Conservation (phyloP, 2,888 invertebrate species). For the Nudaria mundana region DNA sequence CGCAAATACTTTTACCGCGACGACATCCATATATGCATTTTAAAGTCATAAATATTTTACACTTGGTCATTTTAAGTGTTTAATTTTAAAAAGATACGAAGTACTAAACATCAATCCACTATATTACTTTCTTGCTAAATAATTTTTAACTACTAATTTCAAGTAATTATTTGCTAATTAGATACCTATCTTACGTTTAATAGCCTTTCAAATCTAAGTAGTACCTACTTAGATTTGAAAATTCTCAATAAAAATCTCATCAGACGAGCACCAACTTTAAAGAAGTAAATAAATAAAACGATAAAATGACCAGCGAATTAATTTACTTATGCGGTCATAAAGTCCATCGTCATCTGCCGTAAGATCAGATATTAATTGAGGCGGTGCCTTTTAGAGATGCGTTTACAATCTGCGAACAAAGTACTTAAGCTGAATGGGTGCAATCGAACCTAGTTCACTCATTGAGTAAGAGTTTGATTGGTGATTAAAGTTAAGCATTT, state of each 20-base stretch:
- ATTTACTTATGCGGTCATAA: constrained; percentile 33
- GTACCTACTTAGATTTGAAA: too few species aligned
- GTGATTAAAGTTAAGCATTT: constrained; percentile 47
- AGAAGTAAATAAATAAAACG: constrained; percentile 27
- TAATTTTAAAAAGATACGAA: constrained; percentile 16
- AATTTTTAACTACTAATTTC: too few species aligned
- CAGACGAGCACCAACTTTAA: too few species aligned
- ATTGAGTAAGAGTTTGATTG: constrained; percentile 3
- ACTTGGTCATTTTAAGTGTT: too few species aligned
- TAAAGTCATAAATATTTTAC: too few species aligned
- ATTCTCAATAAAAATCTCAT: constrained; percentile 2
- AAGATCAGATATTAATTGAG: constrained; percentile 49
- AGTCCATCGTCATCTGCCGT: constrained; percentile 37
- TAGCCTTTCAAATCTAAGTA: too few species aligned
- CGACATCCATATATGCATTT: constrained; percentile 43
- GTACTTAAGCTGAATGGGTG: constrained; percentile 30
- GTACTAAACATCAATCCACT: constrained; percentile 8
- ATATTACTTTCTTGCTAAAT: too few species aligned
- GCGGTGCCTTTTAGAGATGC: constrained; percentile 49
- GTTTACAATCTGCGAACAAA: constrained; percentile 56
- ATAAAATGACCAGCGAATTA: constrained; percentile 34
- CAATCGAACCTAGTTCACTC: constrained; percentile 8
- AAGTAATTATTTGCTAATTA: too few species aligned
- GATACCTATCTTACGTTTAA: too few species aligned
- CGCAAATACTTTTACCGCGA: constrained; percentile 44